These are phyloP conservation scores for Virgularia gustaviana DNA, from an alignment of 92 coral and sea anemone species.

Conservation along the genomic window DNA sequence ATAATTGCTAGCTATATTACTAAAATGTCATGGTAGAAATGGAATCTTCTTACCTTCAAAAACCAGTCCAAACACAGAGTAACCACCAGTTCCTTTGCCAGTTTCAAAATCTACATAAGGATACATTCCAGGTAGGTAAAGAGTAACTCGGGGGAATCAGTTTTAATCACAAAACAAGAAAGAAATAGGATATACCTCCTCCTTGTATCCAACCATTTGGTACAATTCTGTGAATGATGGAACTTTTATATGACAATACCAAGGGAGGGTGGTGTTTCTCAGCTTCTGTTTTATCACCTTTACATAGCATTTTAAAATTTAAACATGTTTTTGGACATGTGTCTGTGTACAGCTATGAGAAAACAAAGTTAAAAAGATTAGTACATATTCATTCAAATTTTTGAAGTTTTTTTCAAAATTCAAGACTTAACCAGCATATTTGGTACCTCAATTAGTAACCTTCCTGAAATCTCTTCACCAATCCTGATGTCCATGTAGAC, in stretches of 20 bases:
- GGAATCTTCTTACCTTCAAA: slow-evolving; percentile 67
- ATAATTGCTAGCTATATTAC: too few species aligned
- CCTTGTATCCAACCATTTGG: slow-evolving; percentile 99
- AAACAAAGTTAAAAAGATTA: slow-evolving; percentile 18
- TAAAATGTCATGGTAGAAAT: too few species aligned
- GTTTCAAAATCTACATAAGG: slow-evolving; percentile 88
- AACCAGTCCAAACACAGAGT: slow-evolving; percentile 76
- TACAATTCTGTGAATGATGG: slow-evolving; percentile 82
- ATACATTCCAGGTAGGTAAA: too few species aligned
- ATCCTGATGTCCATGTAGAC: slow-evolving; percentile 75
- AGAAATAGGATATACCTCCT: slow-evolving; percentile 97
- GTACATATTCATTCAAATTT: not conserved
- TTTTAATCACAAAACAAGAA: not conserved
- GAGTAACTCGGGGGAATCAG: too few species aligned
- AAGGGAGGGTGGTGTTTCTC: slow-evolving; percentile 83
- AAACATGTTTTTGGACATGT: slow-evolving; percentile 80
- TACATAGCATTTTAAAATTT: slow-evolving; percentile 69
- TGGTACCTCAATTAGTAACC: slow-evolving; percentile 77
- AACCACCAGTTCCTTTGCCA: slow-evolving; percentile 89
- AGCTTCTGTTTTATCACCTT: slow-evolving; percentile 57
- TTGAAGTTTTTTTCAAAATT: not conserved
- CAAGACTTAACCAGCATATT: not conserved
- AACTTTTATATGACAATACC: slow-evolving; percentile 67
- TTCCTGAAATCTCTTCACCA: slow-evolving; percentile 60
- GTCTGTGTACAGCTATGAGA: slow-evolving; percentile 79